Conservation (phyloP, 1,140 invertebrate species). For the Zeugodacus cucurbitae region DNA sequence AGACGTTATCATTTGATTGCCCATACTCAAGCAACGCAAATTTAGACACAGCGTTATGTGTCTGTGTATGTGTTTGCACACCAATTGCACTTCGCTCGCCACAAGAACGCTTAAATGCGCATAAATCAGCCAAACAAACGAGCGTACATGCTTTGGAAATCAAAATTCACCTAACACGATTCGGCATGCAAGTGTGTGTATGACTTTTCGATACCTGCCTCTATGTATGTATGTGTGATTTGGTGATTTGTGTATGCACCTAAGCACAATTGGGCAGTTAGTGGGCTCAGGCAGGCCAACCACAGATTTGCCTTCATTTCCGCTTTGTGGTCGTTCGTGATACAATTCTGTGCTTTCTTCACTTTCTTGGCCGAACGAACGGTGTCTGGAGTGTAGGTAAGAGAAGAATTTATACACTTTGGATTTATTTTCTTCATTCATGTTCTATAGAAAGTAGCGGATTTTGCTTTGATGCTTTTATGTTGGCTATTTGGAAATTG, state of each 20-base stretch:
- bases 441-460: too few relatives aligned
- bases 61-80: not conserved
- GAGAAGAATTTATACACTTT: not conserved
- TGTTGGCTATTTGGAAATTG: too few relatives aligned
- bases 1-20: not conserved
- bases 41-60: not conserved
- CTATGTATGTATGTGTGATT: not conserved
- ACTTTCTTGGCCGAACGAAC: not conserved
- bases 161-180: not conserved
- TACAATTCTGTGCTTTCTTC: not conserved
- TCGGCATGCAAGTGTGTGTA: not conserved
- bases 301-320: constrained; percentile 5
- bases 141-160: constrained; percentile 5
- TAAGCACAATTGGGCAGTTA: constrained; percentile 18
- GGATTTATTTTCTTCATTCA: not conserved
- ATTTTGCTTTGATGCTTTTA: too few relatives aligned
- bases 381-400: not conserved
- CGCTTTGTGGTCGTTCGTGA: not conserved
- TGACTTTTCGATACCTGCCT: not conserved
- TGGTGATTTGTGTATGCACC: not conserved
- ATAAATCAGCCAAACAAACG: not conserved
- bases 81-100: not conserved
- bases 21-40: not conserved
- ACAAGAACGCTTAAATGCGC: not conserved
- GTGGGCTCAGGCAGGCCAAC: not conserved